phyloP scores from a whole-genome alignment of 2,797 vertebrate genomes.

The Thamnophis elegans region DNA sequence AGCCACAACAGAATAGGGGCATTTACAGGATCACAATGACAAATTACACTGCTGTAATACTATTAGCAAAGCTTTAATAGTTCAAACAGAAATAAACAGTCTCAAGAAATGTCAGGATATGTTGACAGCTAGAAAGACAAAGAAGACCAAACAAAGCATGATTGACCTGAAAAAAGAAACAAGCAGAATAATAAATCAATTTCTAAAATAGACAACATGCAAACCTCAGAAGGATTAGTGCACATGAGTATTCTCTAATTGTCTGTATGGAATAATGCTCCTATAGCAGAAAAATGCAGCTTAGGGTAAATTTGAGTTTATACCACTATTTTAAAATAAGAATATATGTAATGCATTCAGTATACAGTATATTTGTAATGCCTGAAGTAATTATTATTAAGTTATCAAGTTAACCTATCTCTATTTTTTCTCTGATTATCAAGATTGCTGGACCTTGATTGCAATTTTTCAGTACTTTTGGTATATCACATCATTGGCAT shows the following conservation, averaged over 20 bases:
- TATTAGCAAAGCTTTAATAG: neutral
- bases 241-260: neutral
- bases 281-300: neutral
- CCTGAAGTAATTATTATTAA: neutral
- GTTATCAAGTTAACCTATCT: neutral
- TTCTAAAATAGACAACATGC: neutral
- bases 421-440: neutral
- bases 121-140: neutral
- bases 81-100: neutral
- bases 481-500: neutral
- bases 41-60: neutral
- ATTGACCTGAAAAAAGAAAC: neutral
- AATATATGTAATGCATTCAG: neutral
- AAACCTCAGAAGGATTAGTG: neutral
- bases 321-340: neutral
- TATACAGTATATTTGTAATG: neutral
- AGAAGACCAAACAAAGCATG: neutral
- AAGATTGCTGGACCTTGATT: neutral
- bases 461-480: neutral
- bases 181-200: neutral
- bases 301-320: neutral
- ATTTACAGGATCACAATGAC: neutral
- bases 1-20: neutral
- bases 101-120: neutral
- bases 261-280: neutral